Percentiles rank a stretch among this genome's conserved stretches.
Evolutionary conservation across 2,888 invertebrate species (phyloP).

Genomic region (Cephus pygmeus): DNA sequence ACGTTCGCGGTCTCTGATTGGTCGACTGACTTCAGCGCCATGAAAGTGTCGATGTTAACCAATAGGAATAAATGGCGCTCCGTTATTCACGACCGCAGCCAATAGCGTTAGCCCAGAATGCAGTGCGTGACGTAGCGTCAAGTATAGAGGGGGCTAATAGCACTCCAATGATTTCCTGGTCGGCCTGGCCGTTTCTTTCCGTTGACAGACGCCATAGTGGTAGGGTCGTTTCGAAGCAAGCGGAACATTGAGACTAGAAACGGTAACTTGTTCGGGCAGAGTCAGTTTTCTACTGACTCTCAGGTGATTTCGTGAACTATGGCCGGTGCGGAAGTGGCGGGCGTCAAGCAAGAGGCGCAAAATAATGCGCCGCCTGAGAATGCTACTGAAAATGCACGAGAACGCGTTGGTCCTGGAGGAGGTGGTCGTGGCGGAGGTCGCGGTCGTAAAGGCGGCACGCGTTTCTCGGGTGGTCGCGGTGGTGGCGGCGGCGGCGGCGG

Average conservation of each 20-base stretch:
- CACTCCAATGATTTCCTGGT: slow-evolving; percentile 5
- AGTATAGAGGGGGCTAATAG: background rate
- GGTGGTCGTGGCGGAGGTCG: slow-evolving; percentile 47
- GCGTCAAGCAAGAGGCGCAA: slow-evolving; percentile 46
- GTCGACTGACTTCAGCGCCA: background rate
- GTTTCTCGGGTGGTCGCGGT: slow-evolving; percentile 57
- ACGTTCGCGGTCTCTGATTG: background rate
- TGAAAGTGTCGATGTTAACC: background rate
- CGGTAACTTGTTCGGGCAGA: slow-evolving; percentile 12
- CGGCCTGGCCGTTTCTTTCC: slow-evolving; percentile 35
- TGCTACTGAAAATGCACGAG: slow-evolving; percentile 47
- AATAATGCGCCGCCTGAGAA: slow-evolving; percentile 44
- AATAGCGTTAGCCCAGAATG: background rate
- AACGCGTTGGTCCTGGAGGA: slow-evolving; percentile 38
- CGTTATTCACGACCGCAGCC: background rate
- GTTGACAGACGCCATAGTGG: slow-evolving; percentile 38
- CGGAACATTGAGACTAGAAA: slow-evolving; percentile 17
- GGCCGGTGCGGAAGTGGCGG: slow-evolving; percentile 51
- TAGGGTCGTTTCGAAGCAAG: slow-evolving; percentile 22
- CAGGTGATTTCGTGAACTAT: slow-evolving; percentile 7
- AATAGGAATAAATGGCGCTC: background rate
- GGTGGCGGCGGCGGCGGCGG: slow-evolving; percentile 38
- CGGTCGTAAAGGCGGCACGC: slow-evolving; percentile 52
- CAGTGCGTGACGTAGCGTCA: background rate
- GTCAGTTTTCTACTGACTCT: background rate